Conservation (phyloP, 1,140 invertebrate genomes). For the Hycleus cichorii region DNA sequence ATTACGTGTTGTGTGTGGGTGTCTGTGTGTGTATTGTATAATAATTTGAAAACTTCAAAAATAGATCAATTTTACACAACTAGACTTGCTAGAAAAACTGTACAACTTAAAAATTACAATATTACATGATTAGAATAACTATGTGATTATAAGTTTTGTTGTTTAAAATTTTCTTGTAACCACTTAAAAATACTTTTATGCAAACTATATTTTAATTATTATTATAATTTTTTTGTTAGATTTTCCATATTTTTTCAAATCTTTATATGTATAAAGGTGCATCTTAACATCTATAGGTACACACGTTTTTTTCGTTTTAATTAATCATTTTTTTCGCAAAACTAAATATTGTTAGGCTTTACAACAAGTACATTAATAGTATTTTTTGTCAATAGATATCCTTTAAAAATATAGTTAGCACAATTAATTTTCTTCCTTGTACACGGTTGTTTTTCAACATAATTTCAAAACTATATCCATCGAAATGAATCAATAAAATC, state of each 20-base stretch:
- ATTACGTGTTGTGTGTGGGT: background rate
- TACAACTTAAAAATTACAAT: slow-evolving; percentile 25
- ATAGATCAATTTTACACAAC: slow-evolving; percentile 15
- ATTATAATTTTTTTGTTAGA: too few relatives aligned
- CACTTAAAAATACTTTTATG: slow-evolving; percentile 27
- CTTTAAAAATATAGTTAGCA: slow-evolving; percentile 31
- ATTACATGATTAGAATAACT: slow-evolving; percentile 23
- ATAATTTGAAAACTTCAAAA: too few relatives aligned
- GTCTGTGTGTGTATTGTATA: background rate
- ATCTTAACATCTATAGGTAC: slow-evolving; percentile 3
- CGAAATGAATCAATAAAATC: too few relatives aligned
- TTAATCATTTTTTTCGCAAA: slow-evolving; percentile 25
- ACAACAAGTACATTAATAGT: slow-evolving; percentile 23
- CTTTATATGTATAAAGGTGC: background rate
- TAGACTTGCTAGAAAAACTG: slow-evolving; percentile 13
- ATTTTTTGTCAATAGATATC: slow-evolving; percentile 20
- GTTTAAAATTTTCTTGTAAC: slow-evolving; percentile 11
- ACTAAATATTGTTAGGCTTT: slow-evolving; percentile 31
- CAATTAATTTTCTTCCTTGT: slow-evolving; percentile 17
- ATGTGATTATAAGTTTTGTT: background rate
- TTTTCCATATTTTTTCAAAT: background rate
- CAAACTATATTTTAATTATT: slow-evolving; percentile 17
- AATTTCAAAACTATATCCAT: slow-evolving; percentile 1
- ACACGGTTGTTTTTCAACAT: background rate
- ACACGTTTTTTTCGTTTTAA: background rate